Conservation (phyloP, 2,797 vertebrate species). For the Bovichtus variegatus region DNA sequence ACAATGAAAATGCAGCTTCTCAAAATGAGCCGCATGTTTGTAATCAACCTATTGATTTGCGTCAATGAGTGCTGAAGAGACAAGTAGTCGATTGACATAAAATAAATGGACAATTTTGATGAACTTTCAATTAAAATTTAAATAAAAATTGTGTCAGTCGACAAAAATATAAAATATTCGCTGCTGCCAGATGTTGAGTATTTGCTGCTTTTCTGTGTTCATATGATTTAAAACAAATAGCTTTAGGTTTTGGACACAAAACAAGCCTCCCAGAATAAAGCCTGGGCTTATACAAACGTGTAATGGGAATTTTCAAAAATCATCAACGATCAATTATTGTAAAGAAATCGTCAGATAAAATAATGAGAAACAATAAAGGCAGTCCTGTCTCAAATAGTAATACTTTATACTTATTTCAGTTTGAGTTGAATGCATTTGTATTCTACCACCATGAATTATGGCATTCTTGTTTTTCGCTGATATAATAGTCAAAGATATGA, state of each 20-base stretch:
- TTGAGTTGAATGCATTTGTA: neutral
- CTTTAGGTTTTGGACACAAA: neutral
- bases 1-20: neutral
- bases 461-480: constrained; percentile 31
- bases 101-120: neutral
- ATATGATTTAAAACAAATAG: neutral
- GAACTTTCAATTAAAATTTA: neutral
- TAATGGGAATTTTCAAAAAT: neutral
- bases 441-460: constrained; percentile 28
- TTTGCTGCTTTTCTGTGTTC: constrained; percentile 16
- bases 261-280: neutral
- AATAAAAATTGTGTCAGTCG: neutral
- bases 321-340: neutral
- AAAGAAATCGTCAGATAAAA: constrained; percentile 7
- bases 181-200: neutral
- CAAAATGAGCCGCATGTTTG: constrained; percentile 3
- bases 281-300: neutral
- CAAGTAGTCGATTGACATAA: neutral
- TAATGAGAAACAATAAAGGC: neutral
- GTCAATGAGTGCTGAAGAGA: constrained; percentile 2
- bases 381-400: neutral
- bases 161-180: neutral
- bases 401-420: constrained; percentile 11
- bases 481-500: constrained; percentile 44
- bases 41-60: constrained; percentile 24